A percentile compares a stretch with the other conserved stretches of the same genome.
Evolutionary conservation across 2,888 invertebrate genomes (phyloP).

Genomic region (Agriotes lineatus): DNA sequence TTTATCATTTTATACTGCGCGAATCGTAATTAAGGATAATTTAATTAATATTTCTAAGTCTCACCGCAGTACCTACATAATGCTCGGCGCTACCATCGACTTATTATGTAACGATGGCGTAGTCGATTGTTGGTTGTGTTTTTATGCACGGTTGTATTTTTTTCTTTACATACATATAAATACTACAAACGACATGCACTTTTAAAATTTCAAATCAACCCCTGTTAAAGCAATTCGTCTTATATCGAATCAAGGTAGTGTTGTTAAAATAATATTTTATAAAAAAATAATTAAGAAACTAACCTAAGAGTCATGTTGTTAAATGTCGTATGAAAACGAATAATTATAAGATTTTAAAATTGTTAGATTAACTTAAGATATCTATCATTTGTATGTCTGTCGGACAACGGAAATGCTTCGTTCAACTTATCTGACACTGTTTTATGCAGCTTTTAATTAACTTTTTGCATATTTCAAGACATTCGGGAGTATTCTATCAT

Average conservation of each 20-base stretch:
- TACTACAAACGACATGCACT: too few relatives aligned
- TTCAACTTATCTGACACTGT: constrained; percentile 41
- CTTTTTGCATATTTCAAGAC: constrained; percentile 39
- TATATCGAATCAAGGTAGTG: too few relatives aligned
- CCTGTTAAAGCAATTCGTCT: too few relatives aligned
- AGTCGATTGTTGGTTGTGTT: too few relatives aligned
- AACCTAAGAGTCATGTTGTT: too few relatives aligned
- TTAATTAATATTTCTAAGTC: constrained; percentile 55
- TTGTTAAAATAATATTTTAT: too few relatives aligned
- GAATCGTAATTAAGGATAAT: constrained; percentile 55
- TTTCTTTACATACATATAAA: too few relatives aligned
- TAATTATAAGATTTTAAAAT: too few relatives aligned
- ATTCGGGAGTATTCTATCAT: constrained; percentile 29
- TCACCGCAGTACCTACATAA: constrained; percentile 34
- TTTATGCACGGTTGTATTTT: too few relatives aligned
- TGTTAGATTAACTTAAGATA: neutral
- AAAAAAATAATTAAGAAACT: too few relatives aligned
- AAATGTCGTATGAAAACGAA: too few relatives aligned
- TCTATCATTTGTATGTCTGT: constrained; percentile 33
- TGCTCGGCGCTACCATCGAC: constrained; percentile 29
- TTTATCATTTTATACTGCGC: constrained; percentile 57
- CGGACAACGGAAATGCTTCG: constrained; percentile 31
- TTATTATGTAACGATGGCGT: constrained; percentile 9
- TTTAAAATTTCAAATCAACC: too few relatives aligned
- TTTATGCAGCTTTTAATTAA: constrained; percentile 40